Base-by-base conservation (phyloP, 1,140 invertebrate species). In the Eufriesea mexicana region DNA sequence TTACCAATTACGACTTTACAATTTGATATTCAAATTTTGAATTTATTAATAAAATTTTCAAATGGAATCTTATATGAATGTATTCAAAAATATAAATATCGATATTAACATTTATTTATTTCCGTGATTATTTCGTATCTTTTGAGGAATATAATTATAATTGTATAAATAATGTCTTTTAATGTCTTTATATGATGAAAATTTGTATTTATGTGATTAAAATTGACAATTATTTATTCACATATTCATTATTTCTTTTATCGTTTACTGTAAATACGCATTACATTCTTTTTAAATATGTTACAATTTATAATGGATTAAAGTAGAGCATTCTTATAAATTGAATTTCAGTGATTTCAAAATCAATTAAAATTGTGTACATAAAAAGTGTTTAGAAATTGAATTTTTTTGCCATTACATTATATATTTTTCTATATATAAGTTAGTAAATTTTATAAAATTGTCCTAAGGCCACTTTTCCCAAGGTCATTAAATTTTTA, bases 401-500 rank as follows among this genome's bases (percentile, higher is more conserved):
- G 18, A 20, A 61, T 28, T 23, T 23, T n/a, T 9, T 18, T 12
- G 7, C 25, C 5, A 35, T 71, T 51, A 57, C 51, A 55, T 20
- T 10, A 42, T 12, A 55, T 73, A 73, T n/a, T 25, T 20, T 25
- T 78, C 2, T 28, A 45, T 45, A 55, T 25, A 67, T 23, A 45
- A 5, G 5, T 45, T 55, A 55, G n/a, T 16, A 68, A 67, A 67
- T 67, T 78, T 55, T 68, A 78, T 25, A 78, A 78, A 55, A 74
- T 59, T 42, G n/a, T 78, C n/a, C n/a, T 78, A 78, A 77, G 47
- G 72, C 55, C 72, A 59, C 72, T 61, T 74, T 18, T 78, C 7
- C 51, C 25, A 55, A 77, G 28, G 23, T 45, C 61, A 7, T 54
- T 66, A 66, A 67, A 20, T 10, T 47, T 57, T 10, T 66, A 76